These are phyloP conservation scores for Lanius ludovicianus DNA, from an alignment of 2,113 vertebrate genomes.

Conservation along the genomic window DNA sequence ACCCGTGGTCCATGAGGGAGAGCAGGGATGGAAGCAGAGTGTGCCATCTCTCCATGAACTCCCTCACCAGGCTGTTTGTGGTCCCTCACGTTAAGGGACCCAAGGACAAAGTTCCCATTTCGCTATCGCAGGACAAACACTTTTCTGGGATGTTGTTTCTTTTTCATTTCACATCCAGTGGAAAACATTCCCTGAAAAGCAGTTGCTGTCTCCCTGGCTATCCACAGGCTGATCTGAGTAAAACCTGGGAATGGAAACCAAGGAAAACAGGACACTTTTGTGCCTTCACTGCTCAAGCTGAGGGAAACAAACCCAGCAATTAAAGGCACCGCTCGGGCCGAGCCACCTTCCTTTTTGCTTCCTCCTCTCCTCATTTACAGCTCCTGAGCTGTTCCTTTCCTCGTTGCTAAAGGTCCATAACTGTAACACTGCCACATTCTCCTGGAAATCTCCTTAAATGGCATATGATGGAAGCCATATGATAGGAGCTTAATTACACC, in stretches of 20 bases:
- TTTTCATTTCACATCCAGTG: neutral
- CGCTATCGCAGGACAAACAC: neutral
- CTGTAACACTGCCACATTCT: conserved; percentile 58
- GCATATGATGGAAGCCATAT: conserved; percentile 71
- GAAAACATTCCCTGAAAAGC: neutral
- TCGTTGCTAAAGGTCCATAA: conserved; percentile 32
- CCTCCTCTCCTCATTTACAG: neutral
- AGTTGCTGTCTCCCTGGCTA: neutral
- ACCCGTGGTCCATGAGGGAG: neutral
- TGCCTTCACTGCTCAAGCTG: neutral
- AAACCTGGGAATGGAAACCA: neutral
- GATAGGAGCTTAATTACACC: conserved; percentile 64
- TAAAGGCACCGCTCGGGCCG: neutral
- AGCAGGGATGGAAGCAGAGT: neutral
- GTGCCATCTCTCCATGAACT: neutral
- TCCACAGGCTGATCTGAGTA: neutral
- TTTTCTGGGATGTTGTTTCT: neutral
- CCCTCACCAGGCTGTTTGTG: neutral
- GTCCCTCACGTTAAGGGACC: neutral
- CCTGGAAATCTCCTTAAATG: conserved; percentile 61
- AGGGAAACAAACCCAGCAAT: neutral
- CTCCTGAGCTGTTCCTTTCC: conserved; percentile 2
- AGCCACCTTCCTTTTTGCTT: neutral
- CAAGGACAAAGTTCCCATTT: neutral
- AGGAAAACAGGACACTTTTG: neutral